Evolutionary conservation across 2,113 vertebrate species (phyloP), one percentile per base, ranked within the genome.

Genomic region (Mustelus asterias): DNA sequence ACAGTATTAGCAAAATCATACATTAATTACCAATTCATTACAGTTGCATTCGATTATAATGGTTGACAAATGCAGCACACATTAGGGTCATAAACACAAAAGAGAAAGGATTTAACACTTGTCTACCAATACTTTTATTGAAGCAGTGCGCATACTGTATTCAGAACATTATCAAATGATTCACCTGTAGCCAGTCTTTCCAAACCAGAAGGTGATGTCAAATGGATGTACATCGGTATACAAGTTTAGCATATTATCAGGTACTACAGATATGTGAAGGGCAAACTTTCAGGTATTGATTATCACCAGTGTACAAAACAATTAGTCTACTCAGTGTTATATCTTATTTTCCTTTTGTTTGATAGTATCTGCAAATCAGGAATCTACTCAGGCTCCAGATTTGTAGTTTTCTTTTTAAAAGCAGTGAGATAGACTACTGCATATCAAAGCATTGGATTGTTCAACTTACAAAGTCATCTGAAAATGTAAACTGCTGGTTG

Each of bases 1-100:
- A 95, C 41, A 76, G 44, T 76, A 48, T 72, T 72, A 95, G 94
- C 37, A 95, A 72, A 95, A 44, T n/a, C 20, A 95, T 54, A 37
- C n/a, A 48, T 54, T 13, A 76, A 95, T 72, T n/a, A 0, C 18
- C 44, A 94, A 29, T 24, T 95, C 65, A 48, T 33, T 72, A 72
- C 65, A 33, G 26, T 72, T 95, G 41, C 16, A 94, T 69, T 3
- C 63, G 69, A 41, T 69, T 65, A 41, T 37, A 44, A 37, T 26
- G 29, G 48, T 48, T n/a, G 7, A 24, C 8, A 16, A 90, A 60
- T 6, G 33, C 13, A 33, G 29, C 33, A 60, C 26, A 60, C 5
- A 93, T 93, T 93, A 65, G 1, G 33, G n/a, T 22, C 65, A 41
- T 67, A 67, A 93, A 65, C 14, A 22, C 13, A 60, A 29, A 60